These are phyloP conservation scores for Liopterus haemorrhoidalis DNA, from an alignment of 2,888 invertebrate species.

Conservation along the genomic window DNA sequence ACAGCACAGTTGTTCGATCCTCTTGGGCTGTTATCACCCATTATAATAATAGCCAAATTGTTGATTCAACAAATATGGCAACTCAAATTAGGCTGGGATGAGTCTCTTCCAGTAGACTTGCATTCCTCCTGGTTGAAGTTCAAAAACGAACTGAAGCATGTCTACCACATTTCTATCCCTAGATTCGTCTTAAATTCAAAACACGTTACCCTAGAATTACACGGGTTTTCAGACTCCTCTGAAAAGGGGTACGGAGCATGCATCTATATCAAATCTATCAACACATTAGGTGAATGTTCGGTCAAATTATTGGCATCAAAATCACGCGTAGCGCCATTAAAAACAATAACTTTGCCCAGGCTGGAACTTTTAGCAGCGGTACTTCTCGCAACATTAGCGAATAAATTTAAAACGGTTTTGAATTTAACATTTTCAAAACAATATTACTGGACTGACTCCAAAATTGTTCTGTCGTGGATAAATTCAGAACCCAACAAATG, in stretches of 20 bases:
- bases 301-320: slow-evolving; percentile 26
- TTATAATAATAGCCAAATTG: slow-evolving; percentile 28
- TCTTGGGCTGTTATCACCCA: slow-evolving; percentile 29
- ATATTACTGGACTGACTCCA: slow-evolving; percentile 34
- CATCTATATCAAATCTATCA: slow-evolving; percentile 25
- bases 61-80: slow-evolving; percentile 32
- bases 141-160: slow-evolving; percentile 2
- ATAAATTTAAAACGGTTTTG: slow-evolving; percentile 16
- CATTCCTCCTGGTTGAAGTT: slow-evolving; percentile 17
- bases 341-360: slow-evolving; percentile 32
- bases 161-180: slow-evolving; percentile 16
- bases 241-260: slow-evolving; percentile 30
- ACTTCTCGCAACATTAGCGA: slow-evolving; percentile 28
- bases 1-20: slow-evolving; percentile 34
- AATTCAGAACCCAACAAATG: slow-evolving; percentile 21
- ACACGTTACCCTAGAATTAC: slow-evolving; percentile 25
- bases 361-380: slow-evolving; percentile 36
- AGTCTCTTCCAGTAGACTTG: slow-evolving; percentile 21
- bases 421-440: slow-evolving; percentile 10
- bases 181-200: slow-evolving; percentile 5
- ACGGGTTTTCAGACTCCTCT: slow-evolving; percentile 33
- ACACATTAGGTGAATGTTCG: slow-evolving; percentile 6
- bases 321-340: slow-evolving; percentile 31
- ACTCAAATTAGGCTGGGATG: slow-evolving; percentile 32
- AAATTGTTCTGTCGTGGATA: slow-evolving; percentile 35